These are phyloP conservation scores for Sebastes iracundus DNA, from an alignment of 2,797 vertebrate species.

Conservation along the genomic window DNA sequence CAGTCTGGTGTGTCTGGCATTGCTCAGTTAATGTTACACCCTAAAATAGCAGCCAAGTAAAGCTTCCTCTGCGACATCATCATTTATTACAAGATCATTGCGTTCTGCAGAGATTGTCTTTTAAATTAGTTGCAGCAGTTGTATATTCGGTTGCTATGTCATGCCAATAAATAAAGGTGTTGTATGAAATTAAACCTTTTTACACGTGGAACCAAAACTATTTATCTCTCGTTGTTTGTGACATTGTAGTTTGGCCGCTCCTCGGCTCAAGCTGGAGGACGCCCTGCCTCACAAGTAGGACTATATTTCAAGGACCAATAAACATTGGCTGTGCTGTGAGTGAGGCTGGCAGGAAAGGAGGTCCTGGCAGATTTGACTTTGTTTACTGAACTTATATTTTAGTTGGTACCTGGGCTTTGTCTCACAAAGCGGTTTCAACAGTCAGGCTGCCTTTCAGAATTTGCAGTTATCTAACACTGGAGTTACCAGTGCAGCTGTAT, in stretches of 20 bases:
- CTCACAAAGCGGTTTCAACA: background rate
- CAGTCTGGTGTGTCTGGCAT: background rate
- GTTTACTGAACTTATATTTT: background rate
- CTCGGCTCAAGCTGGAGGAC: background rate
- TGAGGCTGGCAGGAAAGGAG: background rate
- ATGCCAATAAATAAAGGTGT: background rate
- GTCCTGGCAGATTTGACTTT: background rate
- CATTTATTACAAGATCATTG: background rate
- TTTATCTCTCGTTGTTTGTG: background rate
- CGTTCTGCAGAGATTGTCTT: background rate
- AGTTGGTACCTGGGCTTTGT: background rate
- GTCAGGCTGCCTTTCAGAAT: background rate
- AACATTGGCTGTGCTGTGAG: background rate
- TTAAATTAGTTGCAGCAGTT: background rate
- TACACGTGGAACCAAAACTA: background rate
- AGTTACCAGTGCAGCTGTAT: background rate
- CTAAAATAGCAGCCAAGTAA: slow-evolving; percentile 7
- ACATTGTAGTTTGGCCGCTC: background rate
- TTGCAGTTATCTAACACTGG: background rate
- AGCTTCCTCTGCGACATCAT: background rate
- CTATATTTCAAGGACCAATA: background rate
- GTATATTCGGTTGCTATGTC: background rate
- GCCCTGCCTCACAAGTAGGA: background rate
- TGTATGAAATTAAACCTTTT: background rate
- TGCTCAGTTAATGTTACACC: slow-evolving; percentile 4